Base-by-base conservation (phyloP, 1,140 invertebrate species). In the Heliconius eleuchia region DNA sequence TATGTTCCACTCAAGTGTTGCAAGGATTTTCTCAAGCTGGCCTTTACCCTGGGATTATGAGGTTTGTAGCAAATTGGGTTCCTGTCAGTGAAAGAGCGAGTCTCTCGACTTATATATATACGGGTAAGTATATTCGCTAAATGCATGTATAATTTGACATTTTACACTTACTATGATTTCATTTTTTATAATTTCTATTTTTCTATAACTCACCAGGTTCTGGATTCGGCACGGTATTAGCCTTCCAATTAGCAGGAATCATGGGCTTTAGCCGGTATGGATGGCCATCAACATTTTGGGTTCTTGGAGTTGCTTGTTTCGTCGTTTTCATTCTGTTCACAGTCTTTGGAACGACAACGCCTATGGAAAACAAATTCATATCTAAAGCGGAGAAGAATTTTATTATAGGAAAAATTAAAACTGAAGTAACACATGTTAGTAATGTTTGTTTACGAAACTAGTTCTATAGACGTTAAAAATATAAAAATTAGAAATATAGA, bases 11-110 rank as follows among this genome's bases (percentile, higher is more conserved):
- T 19, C 95, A 97, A 57, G 94, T 97, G 0, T 76, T 97, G 1
- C 96, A 97, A 86, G 98, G 98, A 1, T 84, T 97, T 2, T 93
- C 95, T 39, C 96, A 98, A 95, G 97, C 98, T 18, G 96, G 97
- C 1, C 95, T 97, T 0, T 97, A 97, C 82, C 98, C 98, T 0
- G 95, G 96, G 23, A 95, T 97, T 7, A 97, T 98, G 83, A 96
- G 96, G 0, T 91, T 98, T 19, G 89, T 98, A 80, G 96, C 97
- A 0, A 97, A 96, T 85, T 99, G 98, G 98, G 96, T 88, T 0
- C 91, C 92, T 0, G 50, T 86, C 0, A 89, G 79, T 27, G 93
- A 94, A 78, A 80, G 88, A 19, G 91, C 80, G 3, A 86, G 81
- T 27, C 79, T 94, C 6, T 86, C 80, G 42, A 87, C 86, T 57